phyloP scores from a whole-genome alignment of 2,888 invertebrate genomes.

The Agriotes lineatus region DNA sequence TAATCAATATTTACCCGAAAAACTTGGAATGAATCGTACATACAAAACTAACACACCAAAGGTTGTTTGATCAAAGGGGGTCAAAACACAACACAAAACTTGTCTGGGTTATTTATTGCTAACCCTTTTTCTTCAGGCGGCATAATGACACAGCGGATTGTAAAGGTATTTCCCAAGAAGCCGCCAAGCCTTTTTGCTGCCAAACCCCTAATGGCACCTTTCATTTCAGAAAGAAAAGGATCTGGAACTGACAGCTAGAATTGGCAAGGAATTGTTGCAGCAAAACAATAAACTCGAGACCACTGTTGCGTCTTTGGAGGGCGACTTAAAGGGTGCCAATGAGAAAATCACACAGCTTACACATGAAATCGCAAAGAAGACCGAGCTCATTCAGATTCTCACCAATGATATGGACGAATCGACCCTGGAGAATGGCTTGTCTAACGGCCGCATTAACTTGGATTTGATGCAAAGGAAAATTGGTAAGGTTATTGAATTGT shows the following conservation, averaged over 20 bases:
- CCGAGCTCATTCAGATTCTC: conserved; percentile 89
- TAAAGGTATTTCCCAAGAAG: too few species aligned
- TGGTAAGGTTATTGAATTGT: conserved; percentile 65
- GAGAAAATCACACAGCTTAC: conserved; percentile 92
- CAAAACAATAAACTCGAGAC: conserved; percentile 89
- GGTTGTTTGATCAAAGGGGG: too few species aligned
- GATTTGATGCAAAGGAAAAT: conserved; percentile 89
- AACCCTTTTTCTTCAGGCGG: too few species aligned
- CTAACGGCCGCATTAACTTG: conserved; percentile 73
- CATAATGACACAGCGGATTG: too few species aligned
- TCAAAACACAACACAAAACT: too few species aligned
- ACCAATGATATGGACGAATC: conserved; percentile 87
- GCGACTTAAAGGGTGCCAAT: conserved; percentile 82
- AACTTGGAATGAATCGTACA: too few species aligned
- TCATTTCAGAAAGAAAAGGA: conserved; percentile 94
- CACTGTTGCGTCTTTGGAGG: conserved; percentile 81
- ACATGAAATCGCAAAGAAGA: conserved; percentile 93
- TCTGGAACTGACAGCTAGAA: conserved; percentile 97
- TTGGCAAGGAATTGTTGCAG: conserved; percentile 94
- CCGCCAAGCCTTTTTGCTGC: too few species aligned
- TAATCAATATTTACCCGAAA: too few species aligned
- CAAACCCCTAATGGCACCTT: too few species aligned
- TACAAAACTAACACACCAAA: too few species aligned
- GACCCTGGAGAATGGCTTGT: conserved; percentile 74
- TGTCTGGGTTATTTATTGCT: too few species aligned